These are phyloP conservation scores for Acanthurus leucopareius DNA, from an alignment of 2,797 vertebrate species.

Conservation along the genomic window DNA sequence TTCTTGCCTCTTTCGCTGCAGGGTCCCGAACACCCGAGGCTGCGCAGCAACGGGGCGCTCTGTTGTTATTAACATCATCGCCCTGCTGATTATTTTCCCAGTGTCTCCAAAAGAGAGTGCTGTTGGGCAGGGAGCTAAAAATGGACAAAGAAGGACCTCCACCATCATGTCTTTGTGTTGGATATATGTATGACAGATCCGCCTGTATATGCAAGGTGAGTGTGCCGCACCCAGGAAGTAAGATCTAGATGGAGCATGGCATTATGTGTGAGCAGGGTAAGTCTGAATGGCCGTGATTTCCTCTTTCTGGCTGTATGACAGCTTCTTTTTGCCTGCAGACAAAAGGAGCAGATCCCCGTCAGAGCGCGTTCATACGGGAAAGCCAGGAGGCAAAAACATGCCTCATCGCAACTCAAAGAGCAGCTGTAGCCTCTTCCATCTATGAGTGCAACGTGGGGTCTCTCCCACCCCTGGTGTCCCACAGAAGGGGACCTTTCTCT, in stretches of 20 bases:
- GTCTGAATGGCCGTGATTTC: constrained; percentile 22
- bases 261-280: constrained; percentile 20
- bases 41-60: constrained; percentile 31
- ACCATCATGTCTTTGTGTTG: neutral
- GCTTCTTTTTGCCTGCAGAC: constrained; percentile 67
- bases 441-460: constrained; percentile 22
- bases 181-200: neutral
- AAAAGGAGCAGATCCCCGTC: constrained; percentile 69
- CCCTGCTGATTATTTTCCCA: constrained; percentile 55
- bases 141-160: constrained; percentile 38
- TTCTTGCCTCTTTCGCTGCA: constrained; percentile 33
- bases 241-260: constrained; percentile 20
- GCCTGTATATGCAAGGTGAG: neutral
- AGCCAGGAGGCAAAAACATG: constrained; percentile 32
- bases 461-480: constrained; percentile 45
- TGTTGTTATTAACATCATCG: constrained; percentile 58
- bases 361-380: constrained; percentile 43
- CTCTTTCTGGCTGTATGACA: constrained; percentile 62
- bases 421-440: constrained; percentile 34
- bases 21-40: constrained; percentile 51
- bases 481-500: constrained; percentile 56
- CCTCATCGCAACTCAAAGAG: constrained; percentile 13
- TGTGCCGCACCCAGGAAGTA: constrained; percentile 12
- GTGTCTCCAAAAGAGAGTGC: constrained; percentile 72
- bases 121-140: constrained; percentile 64